A percentile compares a stretch with the other conserved stretches of the same genome.
Evolutionary conservation across 2,888 invertebrate genomes (phyloP).

Genomic region (Troides helena): DNA sequence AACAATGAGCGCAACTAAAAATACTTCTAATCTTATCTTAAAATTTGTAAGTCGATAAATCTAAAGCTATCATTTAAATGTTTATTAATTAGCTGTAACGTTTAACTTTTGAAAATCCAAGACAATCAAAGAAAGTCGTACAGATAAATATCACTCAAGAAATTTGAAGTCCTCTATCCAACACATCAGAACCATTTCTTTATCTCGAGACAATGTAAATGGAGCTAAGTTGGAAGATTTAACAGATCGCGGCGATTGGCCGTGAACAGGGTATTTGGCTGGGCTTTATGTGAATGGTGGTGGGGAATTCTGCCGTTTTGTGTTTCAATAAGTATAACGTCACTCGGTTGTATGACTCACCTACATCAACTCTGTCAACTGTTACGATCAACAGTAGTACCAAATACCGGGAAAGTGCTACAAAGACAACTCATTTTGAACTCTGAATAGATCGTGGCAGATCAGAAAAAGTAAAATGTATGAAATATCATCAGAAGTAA

Average conservation of each 20-base stretch:
- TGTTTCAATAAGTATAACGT: slow-evolving; percentile 23
- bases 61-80: no score
- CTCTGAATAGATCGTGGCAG: no score
- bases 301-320: slow-evolving; percentile 31
- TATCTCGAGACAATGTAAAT: not conserved
- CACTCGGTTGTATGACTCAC: not conserved
- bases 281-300: slow-evolving; percentile 30
- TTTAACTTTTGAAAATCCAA: no score
- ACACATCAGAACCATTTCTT: slow-evolving; percentile 16
- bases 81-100: no score
- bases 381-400: not conserved
- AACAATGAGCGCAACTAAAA: no score
- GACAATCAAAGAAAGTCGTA: not conserved
- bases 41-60: no score
- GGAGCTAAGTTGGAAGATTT: slow-evolving; percentile 9
- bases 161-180: not conserved
- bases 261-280: slow-evolving; percentile 47
- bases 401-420: no score
- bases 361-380: not conserved
- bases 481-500: no score
- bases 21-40: no score
- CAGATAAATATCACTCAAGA: not conserved
- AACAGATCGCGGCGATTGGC: slow-evolving; percentile 35
- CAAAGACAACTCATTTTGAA: no score
- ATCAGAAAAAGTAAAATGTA: no score